A percentile compares a stretch with the other conserved stretches of the same genome.
These are phyloP conservation scores for Standfussiana lucernea DNA, from an alignment of 2,888 invertebrate genomes.

Conservation along the genomic window DNA sequence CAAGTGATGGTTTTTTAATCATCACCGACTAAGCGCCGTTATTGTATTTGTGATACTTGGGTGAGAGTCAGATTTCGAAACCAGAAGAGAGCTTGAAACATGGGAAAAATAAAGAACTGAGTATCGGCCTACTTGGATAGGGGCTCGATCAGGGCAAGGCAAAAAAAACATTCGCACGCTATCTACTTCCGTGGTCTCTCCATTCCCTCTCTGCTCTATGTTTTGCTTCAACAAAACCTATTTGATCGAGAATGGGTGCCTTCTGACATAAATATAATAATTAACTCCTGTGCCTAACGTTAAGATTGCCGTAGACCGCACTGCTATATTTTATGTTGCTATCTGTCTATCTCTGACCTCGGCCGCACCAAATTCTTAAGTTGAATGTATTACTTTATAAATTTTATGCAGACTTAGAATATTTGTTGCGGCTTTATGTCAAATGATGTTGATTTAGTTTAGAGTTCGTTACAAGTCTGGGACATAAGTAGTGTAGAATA, in stretches of 20 bases:
- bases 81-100: neutral
- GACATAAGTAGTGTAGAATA: slow-evolving; percentile 9
- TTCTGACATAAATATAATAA: slow-evolving; percentile 61
- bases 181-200: neutral
- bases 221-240: slow-evolving; percentile 42
- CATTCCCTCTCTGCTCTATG: slow-evolving; percentile 12
- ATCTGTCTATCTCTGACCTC: slow-evolving; percentile 68
- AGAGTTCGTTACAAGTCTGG: slow-evolving; percentile 22
- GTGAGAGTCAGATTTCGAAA: neutral
- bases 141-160: neutral
- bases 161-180: neutral
- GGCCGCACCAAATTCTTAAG: slow-evolving; percentile 59
- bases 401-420: slow-evolving; percentile 37
- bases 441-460: slow-evolving; percentile 46
- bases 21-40: neutral
- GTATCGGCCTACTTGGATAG: neutral
- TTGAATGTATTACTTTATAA: slow-evolving; percentile 54
- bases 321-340: slow-evolving; percentile 45
- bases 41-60: neutral
- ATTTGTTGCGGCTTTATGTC: slow-evolving; percentile 51
- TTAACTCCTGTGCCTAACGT: slow-evolving; percentile 43
- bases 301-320: slow-evolving; percentile 44
- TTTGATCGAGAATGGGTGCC: slow-evolving; percentile 43
- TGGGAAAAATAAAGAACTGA: neutral
- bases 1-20: neutral